These are phyloP conservation scores for Anthoptus insignis DNA, from an alignment of 2,888 invertebrate genomes.

Conservation along the genomic window DNA sequence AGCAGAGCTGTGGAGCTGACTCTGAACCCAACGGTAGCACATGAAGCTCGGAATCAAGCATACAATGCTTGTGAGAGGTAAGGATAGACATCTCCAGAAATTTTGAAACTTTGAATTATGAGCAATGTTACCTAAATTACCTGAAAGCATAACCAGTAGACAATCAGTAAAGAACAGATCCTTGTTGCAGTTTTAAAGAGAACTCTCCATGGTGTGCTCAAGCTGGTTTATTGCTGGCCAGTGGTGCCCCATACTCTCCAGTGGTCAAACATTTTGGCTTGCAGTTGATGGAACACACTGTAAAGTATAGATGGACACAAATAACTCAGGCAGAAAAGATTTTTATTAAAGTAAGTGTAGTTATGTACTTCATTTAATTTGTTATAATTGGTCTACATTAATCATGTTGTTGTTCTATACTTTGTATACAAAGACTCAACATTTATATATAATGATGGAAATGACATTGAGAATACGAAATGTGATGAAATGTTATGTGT, in stretches of 20 bases:
- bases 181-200: constrained; percentile 90
- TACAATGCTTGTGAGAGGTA: constrained; percentile 94
- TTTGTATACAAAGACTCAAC: too few relatives aligned
- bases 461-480: too few relatives aligned
- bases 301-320: constrained; percentile 97
- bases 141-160: too few relatives aligned
- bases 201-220: constrained; percentile 96
- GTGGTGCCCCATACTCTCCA: constrained; percentile 91
- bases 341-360: constrained; percentile 91
- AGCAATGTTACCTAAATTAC: too few relatives aligned
- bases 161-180: neutral
- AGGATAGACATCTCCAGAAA: neutral
- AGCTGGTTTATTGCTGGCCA: constrained; percentile 93
- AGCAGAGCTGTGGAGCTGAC: constrained; percentile 94
- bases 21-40: constrained; percentile 92
- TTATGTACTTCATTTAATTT: too few relatives aligned
- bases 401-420: too few relatives aligned
- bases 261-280: constrained; percentile 96
- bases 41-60: constrained; percentile 92
- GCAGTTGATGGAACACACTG: constrained; percentile 97
- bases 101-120: too few relatives aligned
- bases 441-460: too few relatives aligned
- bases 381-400: too few relatives aligned
- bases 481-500: too few relatives aligned
- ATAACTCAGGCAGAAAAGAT: constrained; percentile 95